Evolutionary conservation across 2,888 invertebrate genomes (phyloP), one percentile per base, ranked within the genome.

Genomic region (Sisyra nigra): DNA sequence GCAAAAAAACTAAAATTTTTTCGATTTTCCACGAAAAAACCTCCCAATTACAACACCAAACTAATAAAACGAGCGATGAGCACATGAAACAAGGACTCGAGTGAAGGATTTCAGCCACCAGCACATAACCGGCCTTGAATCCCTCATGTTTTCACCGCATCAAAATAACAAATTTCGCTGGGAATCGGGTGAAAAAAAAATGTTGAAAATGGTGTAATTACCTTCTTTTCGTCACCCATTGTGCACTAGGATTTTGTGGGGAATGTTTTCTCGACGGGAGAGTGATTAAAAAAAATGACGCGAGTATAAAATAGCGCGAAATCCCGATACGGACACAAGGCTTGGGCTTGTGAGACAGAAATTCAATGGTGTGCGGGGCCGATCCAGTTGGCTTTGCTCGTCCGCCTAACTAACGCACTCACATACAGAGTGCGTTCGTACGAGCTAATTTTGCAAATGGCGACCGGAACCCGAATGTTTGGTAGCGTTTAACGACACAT

Each of bases 201-300:
- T n/a, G 13, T 37, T 8, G 13, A 15, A 31, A 31, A 36, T 41
- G n/a, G 2, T 24, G 32, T 38, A 30, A 39, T 49, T 49, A 55
- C 55, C 53, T 55, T 55, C 47, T 55, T 55, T 45, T 55, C 55
- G 45, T 55, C 55, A 46, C 54, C 51, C 55, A 55, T 55, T 15
- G 18, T 31, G 5, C 13, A 40, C 13, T 40, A 5, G 19, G 17
- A 15, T 37, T 18, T 37, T 18, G 10, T 15, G 17, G 11, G 37
- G 17, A 37, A 37, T 37, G 19, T 24, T 24, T 24, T 24, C 7
- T 7, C 24, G 24, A 7, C 7, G 5, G 7, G 7, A 24, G 7
- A 7, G 24, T 24, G n/a, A 24, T 24, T 5, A 24, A 24, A 24
- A 24, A 24, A 24, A 5, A 24, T 24, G 24, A 24, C 24, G 24